Evolutionary conservation across 2,797 vertebrate genomes (phyloP), one percentile per base, ranked within the genome.

Genomic region (Luscinia luscinia): DNA sequence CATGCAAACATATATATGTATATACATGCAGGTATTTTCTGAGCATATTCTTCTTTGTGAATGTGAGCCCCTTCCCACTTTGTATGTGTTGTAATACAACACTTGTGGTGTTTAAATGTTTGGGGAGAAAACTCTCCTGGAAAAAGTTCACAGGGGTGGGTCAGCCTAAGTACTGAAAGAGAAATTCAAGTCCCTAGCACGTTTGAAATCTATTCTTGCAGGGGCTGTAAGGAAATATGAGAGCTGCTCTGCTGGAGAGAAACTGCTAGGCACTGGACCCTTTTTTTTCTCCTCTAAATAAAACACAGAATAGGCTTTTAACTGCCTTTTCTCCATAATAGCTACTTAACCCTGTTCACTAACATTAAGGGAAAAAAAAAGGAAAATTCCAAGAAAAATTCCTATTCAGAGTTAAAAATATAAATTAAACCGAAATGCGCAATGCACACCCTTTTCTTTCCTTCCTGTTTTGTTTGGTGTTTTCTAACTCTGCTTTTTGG

Each of bases 401-500:
- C 48, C 94, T 78, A 83, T 84, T 97, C 38, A 85, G 38, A 36
- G 30, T 49, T 30, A 93, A 93, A 95, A 92, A 61, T 89, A 95
- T 85, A 94, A 95, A 95, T 94, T 76, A 94, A 93, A 96, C 58
- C 4, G 0, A 89, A 96, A 59, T 89, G 68, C 26, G 30, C 45
- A 81, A 74, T 2, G 12, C 48, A 36, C 61, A 41, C 75, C 26
- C 95, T 91, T 92, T 96, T 95, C 82, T 93, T 94, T 62, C 84
- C 90, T 94, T 95, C 90, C 87, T 90, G 78, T 93, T 94, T 96
- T 96, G 81, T 87, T 90, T 96, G 69, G 94, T 95, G 90, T 95
- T 97, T 96, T 96, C 92, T 94, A 97, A 90, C 90, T 96, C 92
- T 88, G 93, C 82, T 92, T 96, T 95, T 97, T 0, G 38, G 97